phyloP scores from a whole-genome alignment of 1,140 invertebrate species.

The Brachionus manjavacas region DNA sequence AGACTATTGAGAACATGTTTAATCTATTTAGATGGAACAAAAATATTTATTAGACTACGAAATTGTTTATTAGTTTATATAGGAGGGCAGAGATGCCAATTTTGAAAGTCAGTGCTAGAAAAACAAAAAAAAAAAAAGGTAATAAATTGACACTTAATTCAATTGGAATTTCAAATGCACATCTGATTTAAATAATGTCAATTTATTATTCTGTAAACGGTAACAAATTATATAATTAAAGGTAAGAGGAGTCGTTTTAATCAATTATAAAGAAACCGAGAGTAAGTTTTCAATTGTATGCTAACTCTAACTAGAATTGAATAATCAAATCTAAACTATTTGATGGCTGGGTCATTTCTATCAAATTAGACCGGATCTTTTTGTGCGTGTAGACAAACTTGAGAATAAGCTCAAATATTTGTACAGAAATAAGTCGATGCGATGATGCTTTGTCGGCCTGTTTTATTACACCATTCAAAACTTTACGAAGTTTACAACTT shows the following conservation, averaged over 20 bases:
- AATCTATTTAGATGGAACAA: background rate
- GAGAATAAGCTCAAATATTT: slow-evolving; percentile 36
- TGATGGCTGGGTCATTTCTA: background rate
- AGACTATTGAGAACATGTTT: background rate
- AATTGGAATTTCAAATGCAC: background rate
- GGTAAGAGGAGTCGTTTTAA: background rate
- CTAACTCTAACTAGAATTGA: slow-evolving; percentile 18
- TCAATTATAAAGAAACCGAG: background rate
- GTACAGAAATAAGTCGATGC: slow-evolving; percentile 7
- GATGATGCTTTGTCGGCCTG: background rate
- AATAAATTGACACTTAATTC: slow-evolving; percentile 26
- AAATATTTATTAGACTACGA: background rate
- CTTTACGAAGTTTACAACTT: background rate
- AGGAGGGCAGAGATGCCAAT: background rate
- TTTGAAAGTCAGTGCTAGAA: slow-evolving; percentile 1
- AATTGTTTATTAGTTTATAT: background rate
- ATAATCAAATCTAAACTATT: slow-evolving; percentile 12
- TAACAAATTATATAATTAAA: slow-evolving; percentile 21
- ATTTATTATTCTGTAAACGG: background rate
- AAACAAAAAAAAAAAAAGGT: background rate
- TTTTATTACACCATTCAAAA: slow-evolving; percentile 9
- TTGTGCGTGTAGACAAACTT: background rate
- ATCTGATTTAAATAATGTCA: slow-evolving; percentile 38
- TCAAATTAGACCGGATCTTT: slow-evolving; percentile 13
- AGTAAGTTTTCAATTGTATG: slow-evolving; percentile 38